A percentile compares a stretch with the other conserved stretches of the same genome.
Conservation (phyloP, 2,888 invertebrate genomes). For the Chrysodeixis includens region DNA sequence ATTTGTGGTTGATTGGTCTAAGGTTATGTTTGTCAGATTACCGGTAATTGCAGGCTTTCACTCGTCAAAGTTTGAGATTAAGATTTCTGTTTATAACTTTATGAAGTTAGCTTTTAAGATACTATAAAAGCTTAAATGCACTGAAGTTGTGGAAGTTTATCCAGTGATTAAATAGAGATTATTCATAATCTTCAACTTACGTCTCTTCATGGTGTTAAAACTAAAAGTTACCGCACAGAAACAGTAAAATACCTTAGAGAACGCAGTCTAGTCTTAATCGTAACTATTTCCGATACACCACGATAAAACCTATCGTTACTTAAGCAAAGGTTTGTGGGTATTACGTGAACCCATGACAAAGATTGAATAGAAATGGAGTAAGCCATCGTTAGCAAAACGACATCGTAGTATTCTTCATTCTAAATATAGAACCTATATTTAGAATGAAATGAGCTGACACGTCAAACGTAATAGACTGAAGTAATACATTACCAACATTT, state of each 20-base stretch:
- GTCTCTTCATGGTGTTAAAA: too few species aligned
- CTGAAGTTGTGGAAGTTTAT: too few species aligned
- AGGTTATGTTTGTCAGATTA: background rate
- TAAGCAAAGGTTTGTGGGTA: background rate
- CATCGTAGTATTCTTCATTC: conserved; percentile 3
- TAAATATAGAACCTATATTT: conserved; percentile 1
- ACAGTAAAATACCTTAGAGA: too few species aligned
- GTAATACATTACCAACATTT: conserved; percentile 36
- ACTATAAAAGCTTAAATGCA: too few species aligned
- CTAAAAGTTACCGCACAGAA: too few species aligned
- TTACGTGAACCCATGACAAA: background rate
- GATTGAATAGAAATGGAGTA: background rate
- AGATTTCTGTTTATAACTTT: background rate
- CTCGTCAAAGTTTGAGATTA: background rate
- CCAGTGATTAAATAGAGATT: too few species aligned
- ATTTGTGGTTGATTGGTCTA: background rate
- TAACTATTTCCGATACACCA: background rate
- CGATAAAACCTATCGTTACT: background rate
- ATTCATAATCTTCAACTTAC: too few species aligned
- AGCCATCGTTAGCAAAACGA: background rate
- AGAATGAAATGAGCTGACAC: conserved; percentile 7
- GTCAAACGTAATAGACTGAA: conserved; percentile 7
- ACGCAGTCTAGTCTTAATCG: too few species aligned
- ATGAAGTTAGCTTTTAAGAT: background rate
- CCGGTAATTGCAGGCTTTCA: background rate